phyloP scores from a whole-genome alignment of 2,113 vertebrate species.

The Perognathus longimembris region DNA sequence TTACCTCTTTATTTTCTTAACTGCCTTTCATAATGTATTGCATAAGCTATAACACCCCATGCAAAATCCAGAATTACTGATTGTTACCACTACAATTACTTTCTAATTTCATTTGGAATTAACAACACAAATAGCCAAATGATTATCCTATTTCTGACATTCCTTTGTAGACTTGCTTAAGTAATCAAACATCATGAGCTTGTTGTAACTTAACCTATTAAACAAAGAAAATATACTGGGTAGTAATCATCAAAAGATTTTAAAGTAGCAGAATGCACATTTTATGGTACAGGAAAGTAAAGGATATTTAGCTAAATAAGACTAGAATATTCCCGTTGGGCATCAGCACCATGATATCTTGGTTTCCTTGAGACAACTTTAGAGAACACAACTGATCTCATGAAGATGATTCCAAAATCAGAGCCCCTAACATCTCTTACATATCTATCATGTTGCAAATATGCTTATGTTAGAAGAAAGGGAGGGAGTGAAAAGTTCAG shows the following conservation, averaged over 20 bases:
- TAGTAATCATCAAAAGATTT: neutral
- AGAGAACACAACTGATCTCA: neutral
- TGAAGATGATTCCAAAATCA: neutral
- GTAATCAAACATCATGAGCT: neutral
- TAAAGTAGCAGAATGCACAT: neutral
- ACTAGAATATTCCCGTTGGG: neutral
- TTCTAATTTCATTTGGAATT: slow-evolving; percentile 24
- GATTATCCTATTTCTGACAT: neutral
- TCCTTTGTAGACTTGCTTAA: neutral
- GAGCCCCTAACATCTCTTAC: neutral
- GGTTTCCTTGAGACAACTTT: neutral
- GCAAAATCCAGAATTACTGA: slow-evolving; percentile 28
- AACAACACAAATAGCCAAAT: neutral
- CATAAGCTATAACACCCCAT: neutral
- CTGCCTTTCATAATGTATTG: slow-evolving; percentile 16
- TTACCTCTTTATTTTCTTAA: slow-evolving; percentile 66
- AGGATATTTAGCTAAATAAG: neutral
- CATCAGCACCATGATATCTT: neutral
- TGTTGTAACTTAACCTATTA: neutral
- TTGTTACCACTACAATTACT: neutral
- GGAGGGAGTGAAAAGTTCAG: neutral
- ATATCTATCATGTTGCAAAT: neutral
- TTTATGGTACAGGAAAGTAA: neutral
- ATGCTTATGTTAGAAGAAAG: neutral
- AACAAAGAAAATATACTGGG: neutral